These are phyloP conservation scores for Rhizomys pruinosus DNA, from an alignment of 2,113 vertebrate species.

Conservation along the genomic window DNA sequence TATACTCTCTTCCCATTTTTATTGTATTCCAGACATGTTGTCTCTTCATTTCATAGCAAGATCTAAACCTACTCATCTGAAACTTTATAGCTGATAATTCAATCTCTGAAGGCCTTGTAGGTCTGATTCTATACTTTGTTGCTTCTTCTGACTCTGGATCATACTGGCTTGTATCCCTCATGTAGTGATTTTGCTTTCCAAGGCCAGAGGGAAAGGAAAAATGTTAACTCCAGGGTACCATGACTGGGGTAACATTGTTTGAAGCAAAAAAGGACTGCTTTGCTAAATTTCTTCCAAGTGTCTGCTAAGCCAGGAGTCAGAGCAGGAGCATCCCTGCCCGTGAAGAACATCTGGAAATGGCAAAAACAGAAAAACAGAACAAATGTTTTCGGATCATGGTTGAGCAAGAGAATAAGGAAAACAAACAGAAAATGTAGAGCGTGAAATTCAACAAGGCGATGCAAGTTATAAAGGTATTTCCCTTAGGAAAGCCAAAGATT, in stretches of 20 bases:
- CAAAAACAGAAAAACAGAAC: background rate
- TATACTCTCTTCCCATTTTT: background rate
- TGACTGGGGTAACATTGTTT: background rate
- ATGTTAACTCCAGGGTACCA: background rate
- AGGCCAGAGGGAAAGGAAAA: background rate
- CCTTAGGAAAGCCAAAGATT: background rate
- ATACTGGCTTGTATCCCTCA: background rate
- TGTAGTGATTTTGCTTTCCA: background rate
- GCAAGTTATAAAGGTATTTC: background rate
- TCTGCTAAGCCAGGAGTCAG: background rate
- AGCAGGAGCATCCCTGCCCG: background rate
- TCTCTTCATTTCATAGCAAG: background rate
- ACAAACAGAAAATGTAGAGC: background rate
- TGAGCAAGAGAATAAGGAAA: background rate
- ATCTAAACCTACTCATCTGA: background rate
- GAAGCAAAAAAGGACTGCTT: slow-evolving; percentile 24
- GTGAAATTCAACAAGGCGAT: background rate
- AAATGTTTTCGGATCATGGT: background rate
- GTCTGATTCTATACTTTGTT: background rate
- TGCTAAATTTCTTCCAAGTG: slow-evolving; percentile 26
- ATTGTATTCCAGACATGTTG: background rate
- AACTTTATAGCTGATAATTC: background rate
- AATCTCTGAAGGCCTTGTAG: background rate
- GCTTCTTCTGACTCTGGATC: background rate
- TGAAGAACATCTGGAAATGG: background rate